Percentiles rank a stretch among this genome's conserved stretches.
These are phyloP conservation scores for Aphis gossypii DNA, from an alignment of 1,140 invertebrate genomes.

Conservation along the genomic window DNA sequence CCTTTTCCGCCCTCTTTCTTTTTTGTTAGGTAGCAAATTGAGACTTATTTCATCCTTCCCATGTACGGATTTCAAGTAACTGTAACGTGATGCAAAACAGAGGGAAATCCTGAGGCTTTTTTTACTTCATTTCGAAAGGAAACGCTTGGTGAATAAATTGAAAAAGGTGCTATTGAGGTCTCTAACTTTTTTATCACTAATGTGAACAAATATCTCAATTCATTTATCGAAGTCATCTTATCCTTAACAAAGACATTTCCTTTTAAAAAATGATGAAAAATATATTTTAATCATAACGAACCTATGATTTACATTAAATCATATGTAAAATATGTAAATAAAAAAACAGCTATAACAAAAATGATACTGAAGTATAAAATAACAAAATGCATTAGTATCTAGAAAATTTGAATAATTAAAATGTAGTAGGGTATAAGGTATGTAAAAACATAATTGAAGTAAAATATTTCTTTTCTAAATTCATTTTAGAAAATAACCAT, in stretches of 20 bases:
- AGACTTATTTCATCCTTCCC: constrained; percentile 33
- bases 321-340: background rate
- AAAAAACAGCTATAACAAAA: background rate
- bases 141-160: constrained; percentile 52
- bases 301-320: background rate
- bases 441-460: too few species aligned
- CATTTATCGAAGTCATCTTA: background rate
- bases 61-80: constrained; percentile 3
- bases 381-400: too few species aligned
- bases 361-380: background rate
- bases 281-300: background rate
- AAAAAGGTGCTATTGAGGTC: constrained; percentile 36
- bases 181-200: constrained; percentile 24
- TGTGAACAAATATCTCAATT: constrained; percentile 39
- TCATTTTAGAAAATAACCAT: too few species aligned
- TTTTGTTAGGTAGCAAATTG: constrained; percentile 38
- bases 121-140: constrained; percentile 14
- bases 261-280: background rate
- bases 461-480: too few species aligned
- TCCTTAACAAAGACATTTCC: background rate
- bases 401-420: too few species aligned
- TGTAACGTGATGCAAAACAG: constrained; percentile 48
- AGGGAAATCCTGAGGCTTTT: constrained; percentile 30
- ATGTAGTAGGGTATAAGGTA: too few species aligned
- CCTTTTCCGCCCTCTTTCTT: constrained; percentile 23